Evolutionary conservation across 2,113 vertebrate species (phyloP).

Genomic region (Saimiri boliviensis): DNA sequence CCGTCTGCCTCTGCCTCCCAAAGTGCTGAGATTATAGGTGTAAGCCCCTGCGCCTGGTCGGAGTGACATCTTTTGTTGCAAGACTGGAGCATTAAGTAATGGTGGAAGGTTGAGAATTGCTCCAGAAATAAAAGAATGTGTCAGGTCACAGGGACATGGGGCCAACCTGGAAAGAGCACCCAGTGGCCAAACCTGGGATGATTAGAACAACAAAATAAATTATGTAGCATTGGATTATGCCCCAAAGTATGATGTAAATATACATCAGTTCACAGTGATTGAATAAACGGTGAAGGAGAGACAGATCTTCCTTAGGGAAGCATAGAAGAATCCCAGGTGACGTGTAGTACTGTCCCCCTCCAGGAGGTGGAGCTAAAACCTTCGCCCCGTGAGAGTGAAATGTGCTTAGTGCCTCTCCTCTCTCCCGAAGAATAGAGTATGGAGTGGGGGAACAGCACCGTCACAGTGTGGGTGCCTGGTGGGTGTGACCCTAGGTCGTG

Average conservation of each 20-base stretch:
- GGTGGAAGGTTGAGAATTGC: background rate
- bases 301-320: background rate
- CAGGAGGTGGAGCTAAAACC: background rate
- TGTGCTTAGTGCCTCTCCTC: fast-evolving
- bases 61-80: background rate
- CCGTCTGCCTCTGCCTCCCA: background rate
- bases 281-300: background rate
- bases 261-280: fast-evolving
- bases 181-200: background rate
- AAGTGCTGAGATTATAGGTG: background rate
- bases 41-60: fast-evolving
- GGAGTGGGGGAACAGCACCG: background rate
- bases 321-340: fast-evolving
- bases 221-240: fast-evolving
- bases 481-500: background rate
- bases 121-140: background rate
- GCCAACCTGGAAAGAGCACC: background rate
- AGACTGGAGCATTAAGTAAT: background rate
- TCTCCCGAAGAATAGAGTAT: background rate
- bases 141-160: background rate
- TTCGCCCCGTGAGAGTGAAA: background rate
- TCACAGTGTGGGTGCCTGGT: background rate
- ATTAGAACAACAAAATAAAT: background rate
- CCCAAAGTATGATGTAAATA: fast-evolving
- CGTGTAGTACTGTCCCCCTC: background rate